These are phyloP conservation scores for Slavum lentiscoides DNA, from an alignment of 2,888 invertebrate genomes.

Conservation along the genomic window DNA sequence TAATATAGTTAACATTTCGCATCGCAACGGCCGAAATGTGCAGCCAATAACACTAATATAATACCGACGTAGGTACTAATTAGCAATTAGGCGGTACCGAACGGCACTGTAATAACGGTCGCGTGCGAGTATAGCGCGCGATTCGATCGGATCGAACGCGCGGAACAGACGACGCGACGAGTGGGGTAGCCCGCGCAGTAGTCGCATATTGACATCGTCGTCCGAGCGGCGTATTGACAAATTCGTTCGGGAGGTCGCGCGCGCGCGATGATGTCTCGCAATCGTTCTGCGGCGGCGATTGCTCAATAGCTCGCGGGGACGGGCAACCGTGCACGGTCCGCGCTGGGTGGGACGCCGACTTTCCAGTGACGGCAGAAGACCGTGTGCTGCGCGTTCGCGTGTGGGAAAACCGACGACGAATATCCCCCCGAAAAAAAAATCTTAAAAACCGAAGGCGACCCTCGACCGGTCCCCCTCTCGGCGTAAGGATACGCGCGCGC, in stretches of 20 bases:
- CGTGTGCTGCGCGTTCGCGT: not conserved
- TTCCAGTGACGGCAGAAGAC: slow-evolving; percentile 28
- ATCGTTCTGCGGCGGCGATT: slow-evolving; percentile 10
- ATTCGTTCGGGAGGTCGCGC: slow-evolving; percentile 27
- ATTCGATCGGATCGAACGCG: not conserved
- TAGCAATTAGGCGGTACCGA: too few relatives aligned
- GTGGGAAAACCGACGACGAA: slow-evolving; percentile 13
- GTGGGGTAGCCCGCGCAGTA: too few relatives aligned
- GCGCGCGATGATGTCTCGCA: slow-evolving; percentile 13
- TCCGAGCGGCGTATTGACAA: slow-evolving; percentile 19
- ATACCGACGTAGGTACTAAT: too few relatives aligned
- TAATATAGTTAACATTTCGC: too few relatives aligned
- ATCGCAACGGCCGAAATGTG: too few relatives aligned
- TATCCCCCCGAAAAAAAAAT: slow-evolving; percentile 6
- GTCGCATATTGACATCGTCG: not conserved
- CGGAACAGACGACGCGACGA: too few relatives aligned
- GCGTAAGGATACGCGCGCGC: too few relatives aligned
- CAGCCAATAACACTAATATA: too few relatives aligned
- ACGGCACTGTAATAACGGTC: too few relatives aligned
- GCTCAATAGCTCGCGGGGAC: slow-evolving; percentile 12
- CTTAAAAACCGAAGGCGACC: too few relatives aligned
- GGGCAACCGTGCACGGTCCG: not conserved
- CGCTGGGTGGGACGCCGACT: not conserved
- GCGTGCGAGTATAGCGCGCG: not conserved
- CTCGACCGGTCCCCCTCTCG: not conserved